Conservation (phyloP, 2,888 invertebrate species). For the Acholoe squamosa region DNA sequence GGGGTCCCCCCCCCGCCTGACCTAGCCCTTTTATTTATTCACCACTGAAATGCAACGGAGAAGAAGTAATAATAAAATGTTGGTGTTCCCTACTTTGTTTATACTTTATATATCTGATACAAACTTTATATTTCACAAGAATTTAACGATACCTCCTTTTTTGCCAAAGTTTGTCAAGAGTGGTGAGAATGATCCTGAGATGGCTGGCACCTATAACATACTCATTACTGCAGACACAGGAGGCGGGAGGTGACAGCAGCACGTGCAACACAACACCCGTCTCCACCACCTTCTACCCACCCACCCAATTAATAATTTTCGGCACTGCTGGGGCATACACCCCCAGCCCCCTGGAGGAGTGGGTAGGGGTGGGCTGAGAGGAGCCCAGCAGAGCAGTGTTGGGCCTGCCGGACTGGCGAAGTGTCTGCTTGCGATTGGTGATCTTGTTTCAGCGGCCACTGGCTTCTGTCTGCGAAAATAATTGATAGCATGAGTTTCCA, state of each 20-base stretch:
- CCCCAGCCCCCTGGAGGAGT: background rate
- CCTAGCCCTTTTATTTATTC: background rate
- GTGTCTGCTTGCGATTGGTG: constrained; percentile 50
- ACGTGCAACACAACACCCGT: constrained; percentile 14
- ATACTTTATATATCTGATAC: too few species aligned
- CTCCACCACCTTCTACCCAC: background rate
- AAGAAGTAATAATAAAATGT: too few species aligned
- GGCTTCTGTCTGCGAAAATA: constrained; percentile 54
- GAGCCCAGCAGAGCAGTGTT: background rate
- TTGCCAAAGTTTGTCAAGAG: too few species aligned
- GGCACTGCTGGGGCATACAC: background rate
- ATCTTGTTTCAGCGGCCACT: constrained; percentile 51
- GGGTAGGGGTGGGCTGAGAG: background rate
- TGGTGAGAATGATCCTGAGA: too few species aligned
- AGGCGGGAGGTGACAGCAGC: constrained; percentile 13
- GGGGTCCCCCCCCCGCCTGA: background rate
- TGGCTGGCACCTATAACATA: background rate
- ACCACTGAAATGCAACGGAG: too few species aligned
- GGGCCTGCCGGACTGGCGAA: background rate
- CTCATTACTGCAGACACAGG: constrained; percentile 22
- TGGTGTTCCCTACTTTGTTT: too few species aligned
- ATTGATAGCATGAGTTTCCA: constrained; percentile 59
- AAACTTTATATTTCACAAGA: too few species aligned
- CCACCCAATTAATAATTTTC: constrained; percentile 50
- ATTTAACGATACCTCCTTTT: too few species aligned